phyloP scores from a whole-genome alignment of 2,888 invertebrate species.

The Norana najaformis region DNA sequence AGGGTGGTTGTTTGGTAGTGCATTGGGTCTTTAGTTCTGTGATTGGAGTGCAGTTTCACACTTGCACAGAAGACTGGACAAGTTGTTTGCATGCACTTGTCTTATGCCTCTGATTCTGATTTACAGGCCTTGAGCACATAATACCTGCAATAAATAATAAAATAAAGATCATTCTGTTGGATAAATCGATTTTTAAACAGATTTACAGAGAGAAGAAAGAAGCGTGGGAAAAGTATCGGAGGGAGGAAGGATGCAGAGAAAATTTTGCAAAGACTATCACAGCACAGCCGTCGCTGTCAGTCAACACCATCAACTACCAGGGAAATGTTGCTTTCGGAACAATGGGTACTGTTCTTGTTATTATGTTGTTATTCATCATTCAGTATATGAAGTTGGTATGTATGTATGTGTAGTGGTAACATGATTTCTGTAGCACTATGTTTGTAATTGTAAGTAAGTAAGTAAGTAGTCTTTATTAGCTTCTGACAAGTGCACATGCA shows the following conservation, averaged over 20 bases:
- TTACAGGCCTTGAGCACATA: no score
- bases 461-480: no score
- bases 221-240: background rate
- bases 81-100: no score
- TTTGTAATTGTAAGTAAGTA: no score
- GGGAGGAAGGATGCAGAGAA: background rate
- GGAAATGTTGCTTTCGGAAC: background rate
- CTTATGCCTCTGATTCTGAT: no score
- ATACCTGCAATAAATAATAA: no score
- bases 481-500: no score
- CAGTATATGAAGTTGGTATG: background rate
- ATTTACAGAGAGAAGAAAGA: conserved; percentile 1
- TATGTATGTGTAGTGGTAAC: background rate
- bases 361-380: background rate
- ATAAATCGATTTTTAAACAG: background rate
- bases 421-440: no score
- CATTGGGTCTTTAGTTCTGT: no score
- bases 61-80: no score
- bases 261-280: background rate
- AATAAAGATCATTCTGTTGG: background rate
- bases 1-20: no score
- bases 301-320: background rate
- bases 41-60: no score
- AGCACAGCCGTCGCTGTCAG: background rate
- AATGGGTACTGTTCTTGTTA: conserved; percentile 1